Base-by-base conservation (phyloP, 2,888 invertebrate genomes). In the Osedax frankpressi region DNA sequence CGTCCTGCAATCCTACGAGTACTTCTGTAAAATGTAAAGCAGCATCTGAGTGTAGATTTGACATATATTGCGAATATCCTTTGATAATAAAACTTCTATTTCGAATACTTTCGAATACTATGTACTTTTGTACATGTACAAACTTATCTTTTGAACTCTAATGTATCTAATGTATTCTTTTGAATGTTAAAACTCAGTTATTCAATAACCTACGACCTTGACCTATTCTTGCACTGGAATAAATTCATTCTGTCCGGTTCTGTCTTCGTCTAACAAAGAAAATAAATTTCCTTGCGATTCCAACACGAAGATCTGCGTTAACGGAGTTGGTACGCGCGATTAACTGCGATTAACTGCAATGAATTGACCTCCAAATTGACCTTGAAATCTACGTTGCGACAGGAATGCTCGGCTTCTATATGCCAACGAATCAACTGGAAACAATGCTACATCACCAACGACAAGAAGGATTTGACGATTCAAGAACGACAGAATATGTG, bases 241-340 rank as follows among this genome's bases (percentile, higher is more conserved):
- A 71, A 89, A 89, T 14, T 91, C 96, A 6, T 90, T 90, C 81
- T 98, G 98, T 84, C 98, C 97, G 1, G 84, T 86, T 19, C 6
- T 11, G 19, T 44, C 44, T 69, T 92, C 97, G 0, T 85, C 87
- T 30, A 90, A 92, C 30, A 89, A 92, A 85, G 90, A 92, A 81
- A 90, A 97, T 84, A 91, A 91, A 82, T 94, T 94, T n/a, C 89
- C 92, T 81, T 98, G 97, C 84, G 96, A 96, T 83, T 92, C 94
- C 82, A 93, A 92, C 84, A 94, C 96, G 81, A 89, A 89, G 85
- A 94, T 97, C 74, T 97, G 97, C 85, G 93, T 92, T 81, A 92
- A 92, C 90, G 96, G 96, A 76, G 92, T 93, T 84, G 88, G 90
- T 88, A 60, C 30, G 62, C 70, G 28, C 29, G 25, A 3, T 0